phyloP scores from a whole-genome alignment of 2,888 invertebrate species.

The Lithophane ornitopus region DNA sequence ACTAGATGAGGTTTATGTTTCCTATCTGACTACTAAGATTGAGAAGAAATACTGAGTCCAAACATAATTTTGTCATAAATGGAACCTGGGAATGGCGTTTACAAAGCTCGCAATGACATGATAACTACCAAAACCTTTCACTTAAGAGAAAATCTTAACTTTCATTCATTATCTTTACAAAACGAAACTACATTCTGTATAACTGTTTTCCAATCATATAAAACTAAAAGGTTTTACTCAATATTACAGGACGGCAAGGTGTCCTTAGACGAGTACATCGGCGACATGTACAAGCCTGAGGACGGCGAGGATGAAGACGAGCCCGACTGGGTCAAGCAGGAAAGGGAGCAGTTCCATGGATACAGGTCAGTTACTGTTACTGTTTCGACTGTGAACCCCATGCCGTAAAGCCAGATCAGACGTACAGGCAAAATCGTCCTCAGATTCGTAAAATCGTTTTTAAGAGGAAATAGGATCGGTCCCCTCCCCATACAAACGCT shows the following conservation, averaged over 20 bases:
- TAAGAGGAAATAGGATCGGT: too few species aligned
- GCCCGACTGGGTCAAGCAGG: slow-evolving; percentile 99
- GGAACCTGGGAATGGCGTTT: too few species aligned
- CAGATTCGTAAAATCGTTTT: not conserved
- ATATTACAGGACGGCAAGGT: slow-evolving; percentile 95
- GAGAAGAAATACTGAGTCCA: too few species aligned
- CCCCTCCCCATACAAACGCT: too few species aligned
- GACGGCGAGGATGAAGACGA: slow-evolving; percentile 93
- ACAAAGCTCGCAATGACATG: too few species aligned
- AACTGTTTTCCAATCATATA: too few species aligned
- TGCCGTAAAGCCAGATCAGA: too few species aligned
- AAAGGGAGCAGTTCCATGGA: slow-evolving; percentile 96
- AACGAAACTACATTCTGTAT: not conserved
- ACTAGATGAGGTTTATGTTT: too few species aligned
- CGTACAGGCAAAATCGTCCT: not conserved
- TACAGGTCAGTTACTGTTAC: slow-evolving; percentile 89
- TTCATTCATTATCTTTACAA: not conserved
- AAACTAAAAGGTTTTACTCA: not conserved
- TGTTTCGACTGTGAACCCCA: not conserved
- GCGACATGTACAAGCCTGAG: slow-evolving; percentile 97
- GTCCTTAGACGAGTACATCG: slow-evolving; percentile 98
- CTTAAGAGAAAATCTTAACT: too few species aligned
- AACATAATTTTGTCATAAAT: too few species aligned
- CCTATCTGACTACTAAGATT: too few species aligned
- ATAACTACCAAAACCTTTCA: too few species aligned